phyloP scores from a whole-genome alignment of 2,113 vertebrate genomes.

The Pontoporia blainvillei region DNA sequence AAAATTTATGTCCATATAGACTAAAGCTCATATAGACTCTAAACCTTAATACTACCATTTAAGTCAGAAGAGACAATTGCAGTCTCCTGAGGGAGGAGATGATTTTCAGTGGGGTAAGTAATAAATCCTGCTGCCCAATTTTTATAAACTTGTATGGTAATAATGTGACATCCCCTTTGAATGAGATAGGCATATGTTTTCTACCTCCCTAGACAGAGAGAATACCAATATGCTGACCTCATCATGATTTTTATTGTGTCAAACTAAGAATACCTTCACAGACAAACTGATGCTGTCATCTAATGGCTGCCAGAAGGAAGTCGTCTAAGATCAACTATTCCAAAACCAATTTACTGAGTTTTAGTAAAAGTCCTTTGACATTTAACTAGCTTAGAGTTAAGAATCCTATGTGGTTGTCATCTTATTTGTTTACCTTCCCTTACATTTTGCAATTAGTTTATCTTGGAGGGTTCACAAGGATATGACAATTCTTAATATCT shows the following conservation, averaged over 20 bases:
- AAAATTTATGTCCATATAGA: background rate
- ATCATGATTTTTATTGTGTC: constrained; percentile 36
- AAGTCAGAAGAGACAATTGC: background rate
- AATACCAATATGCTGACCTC: background rate
- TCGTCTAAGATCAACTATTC: background rate
- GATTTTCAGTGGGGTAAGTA: background rate
- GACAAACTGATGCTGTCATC: background rate
- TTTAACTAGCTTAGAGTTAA: background rate
- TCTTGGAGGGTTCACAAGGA: background rate
- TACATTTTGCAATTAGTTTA: background rate
- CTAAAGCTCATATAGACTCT: background rate
- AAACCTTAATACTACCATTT: background rate
- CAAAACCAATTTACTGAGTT: background rate
- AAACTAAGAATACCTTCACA: background rate
- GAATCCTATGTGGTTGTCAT: background rate
- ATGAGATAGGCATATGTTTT: background rate
- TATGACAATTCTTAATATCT: background rate
- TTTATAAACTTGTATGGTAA: background rate
- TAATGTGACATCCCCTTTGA: background rate
- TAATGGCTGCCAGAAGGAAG: constrained; percentile 30
- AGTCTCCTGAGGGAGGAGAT: background rate
- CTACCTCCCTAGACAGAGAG: background rate
- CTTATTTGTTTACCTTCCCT: background rate
- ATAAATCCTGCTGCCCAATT: background rate
- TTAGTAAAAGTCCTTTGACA: background rate